These are phyloP conservation scores for Drosophila mercatorum DNA, from an alignment of 2,888 invertebrate species.

Conservation along the genomic window DNA sequence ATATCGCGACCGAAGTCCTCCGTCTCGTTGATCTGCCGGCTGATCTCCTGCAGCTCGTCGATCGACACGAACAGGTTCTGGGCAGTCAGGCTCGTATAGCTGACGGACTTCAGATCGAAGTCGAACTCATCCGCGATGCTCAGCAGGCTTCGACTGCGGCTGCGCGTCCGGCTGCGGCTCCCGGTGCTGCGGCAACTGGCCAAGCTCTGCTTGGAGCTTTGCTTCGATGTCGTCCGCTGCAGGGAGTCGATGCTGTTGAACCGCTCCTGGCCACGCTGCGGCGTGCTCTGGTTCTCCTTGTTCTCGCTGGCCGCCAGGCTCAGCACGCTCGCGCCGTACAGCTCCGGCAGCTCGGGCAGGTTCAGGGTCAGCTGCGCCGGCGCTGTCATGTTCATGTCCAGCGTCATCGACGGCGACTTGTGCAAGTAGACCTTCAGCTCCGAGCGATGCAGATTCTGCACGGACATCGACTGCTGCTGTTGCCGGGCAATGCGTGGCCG, in stretches of 20 bases:
- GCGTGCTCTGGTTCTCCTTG: constrained; percentile 72
- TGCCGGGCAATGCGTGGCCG: constrained; percentile 60
- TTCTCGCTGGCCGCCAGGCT: constrained; percentile 68
- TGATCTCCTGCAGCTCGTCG: constrained; percentile 84
- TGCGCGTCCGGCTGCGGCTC: constrained; percentile 27
- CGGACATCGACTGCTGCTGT: constrained; percentile 82
- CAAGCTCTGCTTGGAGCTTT: constrained; percentile 77
- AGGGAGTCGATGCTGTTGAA: constrained; percentile 82
- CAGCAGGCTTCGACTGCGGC: constrained; percentile 23
- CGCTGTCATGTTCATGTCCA: constrained; percentile 71
- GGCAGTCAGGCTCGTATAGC: constrained; percentile 83
- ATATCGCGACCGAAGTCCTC: constrained; percentile 83
- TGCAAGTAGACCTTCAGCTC: constrained; percentile 82
- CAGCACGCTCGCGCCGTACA: constrained; percentile 68
- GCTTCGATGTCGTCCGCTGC: constrained; percentile 28
- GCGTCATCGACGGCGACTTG: constrained; percentile 81
- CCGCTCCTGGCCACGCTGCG: constrained; percentile 4
- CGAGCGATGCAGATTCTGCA: constrained; percentile 81
- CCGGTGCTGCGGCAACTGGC: constrained; percentile 55
- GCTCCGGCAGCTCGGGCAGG: constrained; percentile 74
- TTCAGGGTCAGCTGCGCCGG: constrained; percentile 67
- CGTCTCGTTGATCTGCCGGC: constrained; percentile 83
- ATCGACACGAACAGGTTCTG: constrained; percentile 84
- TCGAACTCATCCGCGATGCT: constrained; percentile 79
- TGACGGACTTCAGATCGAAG: constrained; percentile 83